Evolutionary conservation across 2,113 vertebrate genomes (phyloP).

Genomic region (Salvator merianae): DNA sequence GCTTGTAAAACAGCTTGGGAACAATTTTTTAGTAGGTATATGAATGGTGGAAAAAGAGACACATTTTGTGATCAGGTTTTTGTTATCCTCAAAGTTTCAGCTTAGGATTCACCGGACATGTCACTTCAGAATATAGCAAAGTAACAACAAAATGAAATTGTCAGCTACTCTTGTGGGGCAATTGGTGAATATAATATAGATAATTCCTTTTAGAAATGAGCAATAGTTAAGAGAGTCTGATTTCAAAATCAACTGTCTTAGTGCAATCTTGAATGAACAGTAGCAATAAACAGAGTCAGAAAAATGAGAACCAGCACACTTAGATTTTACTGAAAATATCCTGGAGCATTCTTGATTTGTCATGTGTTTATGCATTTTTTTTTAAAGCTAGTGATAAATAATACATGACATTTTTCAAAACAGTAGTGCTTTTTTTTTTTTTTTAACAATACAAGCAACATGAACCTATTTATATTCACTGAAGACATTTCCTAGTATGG

Average conservation of each 20-base stretch:
- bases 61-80: too few relatives aligned
- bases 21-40: too few relatives aligned
- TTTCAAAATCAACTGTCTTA: background rate
- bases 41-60: too few relatives aligned
- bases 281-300: background rate
- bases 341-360: background rate
- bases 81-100: too few relatives aligned
- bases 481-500: background rate
- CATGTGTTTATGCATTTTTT: background rate
- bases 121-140: too few relatives aligned
- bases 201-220: background rate
- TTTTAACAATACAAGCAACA: background rate
- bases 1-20: too few relatives aligned
- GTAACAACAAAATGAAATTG: too few relatives aligned
- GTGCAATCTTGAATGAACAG: background rate
- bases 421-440: background rate
- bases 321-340: background rate
- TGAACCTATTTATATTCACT: background rate
- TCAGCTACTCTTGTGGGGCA: too few relatives aligned
- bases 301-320: background rate
- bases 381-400: background rate
- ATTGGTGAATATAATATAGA: background rate
- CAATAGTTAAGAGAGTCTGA: background rate
- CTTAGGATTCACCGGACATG: too few relatives aligned
- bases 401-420: background rate